Evolutionary conservation across 2,888 invertebrate species (phyloP).

Genomic region (Pecten maximus): DNA sequence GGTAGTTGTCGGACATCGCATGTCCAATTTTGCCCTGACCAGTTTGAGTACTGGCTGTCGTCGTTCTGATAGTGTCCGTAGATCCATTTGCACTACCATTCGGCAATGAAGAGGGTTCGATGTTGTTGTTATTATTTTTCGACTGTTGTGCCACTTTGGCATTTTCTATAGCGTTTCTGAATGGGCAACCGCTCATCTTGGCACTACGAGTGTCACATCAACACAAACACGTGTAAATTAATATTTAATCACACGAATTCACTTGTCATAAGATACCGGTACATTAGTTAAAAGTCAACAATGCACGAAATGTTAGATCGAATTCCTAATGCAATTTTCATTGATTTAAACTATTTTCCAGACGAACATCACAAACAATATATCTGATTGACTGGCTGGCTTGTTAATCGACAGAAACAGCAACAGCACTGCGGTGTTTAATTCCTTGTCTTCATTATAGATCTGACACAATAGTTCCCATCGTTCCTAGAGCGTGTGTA

Average conservation of each 20-base stretch:
- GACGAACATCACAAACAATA: not conserved
- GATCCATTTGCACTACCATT: not conserved
- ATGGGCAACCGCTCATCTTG: conserved; percentile 27
- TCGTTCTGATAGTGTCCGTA: not conserved
- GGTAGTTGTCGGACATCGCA: not conserved
- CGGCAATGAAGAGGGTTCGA: not conserved
- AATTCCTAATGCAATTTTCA: not conserved
- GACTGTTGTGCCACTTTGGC: conserved; percentile 3
- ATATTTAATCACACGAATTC: not conserved
- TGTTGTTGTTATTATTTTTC: not conserved
- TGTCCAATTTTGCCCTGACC: not conserved
- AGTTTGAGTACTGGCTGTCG: not conserved
- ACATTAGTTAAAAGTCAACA: not conserved
- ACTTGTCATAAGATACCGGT: conserved; percentile 2
- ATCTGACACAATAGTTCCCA: not conserved
- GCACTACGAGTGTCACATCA: not conserved
- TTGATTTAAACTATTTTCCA: conserved; percentile 2
- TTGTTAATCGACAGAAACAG: not conserved
- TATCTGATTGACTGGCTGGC: not conserved
- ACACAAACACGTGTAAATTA: not conserved
- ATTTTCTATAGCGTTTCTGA: conserved; percentile 14
- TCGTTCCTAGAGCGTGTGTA: not conserved
- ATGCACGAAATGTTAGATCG: not conserved
- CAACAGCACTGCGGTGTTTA: not conserved
- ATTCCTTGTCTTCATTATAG: not conserved